Base-by-base conservation (phyloP, 2,113 vertebrate genomes). In the Saguinus imperator region DNA sequence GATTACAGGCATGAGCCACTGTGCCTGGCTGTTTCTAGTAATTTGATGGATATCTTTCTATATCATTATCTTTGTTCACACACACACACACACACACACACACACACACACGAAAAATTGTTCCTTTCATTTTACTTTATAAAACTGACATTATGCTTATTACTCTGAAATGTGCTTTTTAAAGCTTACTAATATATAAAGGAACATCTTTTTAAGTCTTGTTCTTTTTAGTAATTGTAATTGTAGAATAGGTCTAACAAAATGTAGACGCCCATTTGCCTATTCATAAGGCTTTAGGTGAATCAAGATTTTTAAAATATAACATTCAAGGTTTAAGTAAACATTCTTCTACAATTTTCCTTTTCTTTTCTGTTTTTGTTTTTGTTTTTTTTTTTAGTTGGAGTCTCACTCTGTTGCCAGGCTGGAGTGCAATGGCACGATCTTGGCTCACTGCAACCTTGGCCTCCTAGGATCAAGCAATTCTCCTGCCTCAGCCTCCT, bases 1-100 rank as follows among this genome's bases (percentile, higher is more conserved):
- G 12, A 12, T 64, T 64, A 32, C 61, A 64, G 61, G 12, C 61
- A 64, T 64, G 61, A 64, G 61, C 61, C 61, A 32, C 27, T 32
- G 12, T 29, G 61, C 61, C 61, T 64, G 61, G 61, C 61, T 68
- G 16, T n/a, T 68, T 68, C 66, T 64, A 68, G 32, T 91, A 57
- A 94, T 95, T 68, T 95, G 92, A 27, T 89, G 17, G 35, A 45
- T 23, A 52, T 82, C 4, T 91, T 90, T 87, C 48, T 70, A 32
- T 61, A 72, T 32, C 14, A 20, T 81, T 83, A 77, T 85, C 17
- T 94, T 64, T 18, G 17, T 52, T 61, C 23, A 48, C 10, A 61
- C 52, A 73, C 21, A 5, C 35, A 50, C 70, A 73, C n/a, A 64
- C 50, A 14, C 23, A 43, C 21, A n/a, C 43, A 16, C 12, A 40